Evolutionary conservation across 2,888 invertebrate genomes (phyloP).

Genomic region (Pseudanteris insignis): DNA sequence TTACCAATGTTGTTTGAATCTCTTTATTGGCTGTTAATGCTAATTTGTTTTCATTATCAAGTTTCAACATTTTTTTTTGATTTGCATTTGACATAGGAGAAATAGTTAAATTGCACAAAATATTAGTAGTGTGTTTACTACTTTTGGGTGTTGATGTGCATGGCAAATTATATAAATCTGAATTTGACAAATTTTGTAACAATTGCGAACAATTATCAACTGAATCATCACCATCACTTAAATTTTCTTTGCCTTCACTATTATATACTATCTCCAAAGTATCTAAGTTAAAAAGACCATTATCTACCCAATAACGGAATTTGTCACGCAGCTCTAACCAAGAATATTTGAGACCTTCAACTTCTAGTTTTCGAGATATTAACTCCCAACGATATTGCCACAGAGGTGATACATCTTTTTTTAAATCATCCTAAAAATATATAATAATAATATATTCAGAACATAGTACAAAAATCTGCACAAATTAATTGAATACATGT

Average conservation of each 20-base stretch:
- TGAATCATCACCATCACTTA: constrained; percentile 2
- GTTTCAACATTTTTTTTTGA: too few relatives aligned
- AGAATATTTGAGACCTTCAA: constrained; percentile 7
- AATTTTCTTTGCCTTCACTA: background rate
- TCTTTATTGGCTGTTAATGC: too few relatives aligned
- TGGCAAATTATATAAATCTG: constrained; percentile 6
- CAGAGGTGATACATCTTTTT: constrained; percentile 12
- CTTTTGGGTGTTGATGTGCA: constrained; percentile 22
- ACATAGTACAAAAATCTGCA: too few relatives aligned
- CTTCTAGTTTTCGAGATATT: constrained; percentile 7
- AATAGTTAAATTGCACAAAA: constrained; percentile 15
- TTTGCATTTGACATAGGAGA: constrained; percentile 12
- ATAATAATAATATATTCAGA: constrained; percentile 1
- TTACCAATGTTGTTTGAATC: too few relatives aligned
- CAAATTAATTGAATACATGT: too few relatives aligned
- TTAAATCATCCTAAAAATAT: constrained; percentile 10
- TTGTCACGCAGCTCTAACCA: constrained; percentile 13
- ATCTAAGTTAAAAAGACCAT: background rate
- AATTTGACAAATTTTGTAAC: background rate
- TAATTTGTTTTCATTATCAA: too few relatives aligned
- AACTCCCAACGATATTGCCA: constrained; percentile 21
- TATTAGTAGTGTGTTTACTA: constrained; percentile 3
- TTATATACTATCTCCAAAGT: background rate
- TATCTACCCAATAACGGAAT: constrained; percentile 8
- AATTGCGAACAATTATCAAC: background rate